phyloP scores from a whole-genome alignment of 2,113 vertebrate species.

The Ascaphus truei region DNA sequence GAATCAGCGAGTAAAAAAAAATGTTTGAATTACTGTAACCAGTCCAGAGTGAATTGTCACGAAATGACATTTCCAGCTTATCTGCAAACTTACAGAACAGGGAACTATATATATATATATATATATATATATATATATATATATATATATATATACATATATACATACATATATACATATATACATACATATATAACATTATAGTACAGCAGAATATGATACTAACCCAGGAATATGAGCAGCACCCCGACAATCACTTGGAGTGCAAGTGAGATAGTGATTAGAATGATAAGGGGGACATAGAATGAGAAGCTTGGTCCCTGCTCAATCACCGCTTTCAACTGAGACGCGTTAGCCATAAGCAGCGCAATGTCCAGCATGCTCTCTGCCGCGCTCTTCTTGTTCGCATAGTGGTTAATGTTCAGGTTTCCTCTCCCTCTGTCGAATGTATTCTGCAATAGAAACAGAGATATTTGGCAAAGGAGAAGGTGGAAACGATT shows the following conservation, averaged over 20 bases:
- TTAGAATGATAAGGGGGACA: slow-evolving; percentile 74
- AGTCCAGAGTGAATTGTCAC: too few species aligned
- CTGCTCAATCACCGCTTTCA: slow-evolving; percentile 88
- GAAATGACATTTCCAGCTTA: too few species aligned
- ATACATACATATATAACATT: too few species aligned
- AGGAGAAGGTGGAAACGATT: background rate
- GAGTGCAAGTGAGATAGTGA: slow-evolving; percentile 81
- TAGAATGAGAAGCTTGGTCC: slow-evolving; percentile 77
- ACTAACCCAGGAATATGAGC: slow-evolving; percentile 92
- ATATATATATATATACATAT: too few species aligned
- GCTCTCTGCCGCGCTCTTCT: slow-evolving; percentile 94
- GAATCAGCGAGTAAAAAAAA: too few species aligned
- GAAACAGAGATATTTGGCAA: background rate
- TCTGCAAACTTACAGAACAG: too few species aligned
- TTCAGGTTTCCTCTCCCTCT: slow-evolving; percentile 64
- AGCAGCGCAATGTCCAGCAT: slow-evolving; percentile 95
- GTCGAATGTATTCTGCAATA: slow-evolving; percentile 26
- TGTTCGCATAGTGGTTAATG: slow-evolving; percentile 93
- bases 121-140: too few species aligned
- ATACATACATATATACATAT: too few species aligned
- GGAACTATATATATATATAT: too few species aligned
- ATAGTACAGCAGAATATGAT: too few species aligned
- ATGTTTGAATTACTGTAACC: too few species aligned
- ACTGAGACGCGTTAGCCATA: slow-evolving; percentile 95
- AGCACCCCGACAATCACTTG: slow-evolving; percentile 85